phyloP scores from a whole-genome alignment of 2,113 vertebrate genomes.

The Apeltes quadracus region DNA sequence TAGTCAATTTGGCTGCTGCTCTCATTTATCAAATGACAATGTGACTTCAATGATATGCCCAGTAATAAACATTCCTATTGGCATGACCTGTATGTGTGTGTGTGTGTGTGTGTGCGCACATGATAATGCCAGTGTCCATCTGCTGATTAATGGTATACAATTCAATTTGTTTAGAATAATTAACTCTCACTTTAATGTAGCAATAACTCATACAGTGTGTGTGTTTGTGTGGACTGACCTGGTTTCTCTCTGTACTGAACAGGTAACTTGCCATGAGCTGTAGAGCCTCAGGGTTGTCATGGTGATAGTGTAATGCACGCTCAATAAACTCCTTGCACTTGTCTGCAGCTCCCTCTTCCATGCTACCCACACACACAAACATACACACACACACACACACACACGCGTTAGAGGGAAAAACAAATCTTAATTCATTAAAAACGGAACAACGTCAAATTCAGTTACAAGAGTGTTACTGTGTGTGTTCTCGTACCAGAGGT shows the following conservation, averaged over 20 bases:
- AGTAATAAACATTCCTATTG: constrained; percentile 69
- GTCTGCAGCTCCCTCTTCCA: constrained; percentile 82
- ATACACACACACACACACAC: constrained; percentile 1
- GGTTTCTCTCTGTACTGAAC: constrained; percentile 82
- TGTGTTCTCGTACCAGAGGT: constrained; percentile 80
- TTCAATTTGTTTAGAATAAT: constrained; percentile 76
- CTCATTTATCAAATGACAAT: constrained; percentile 51
- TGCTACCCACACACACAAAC: constrained; percentile 60
- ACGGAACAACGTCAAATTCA: background rate
- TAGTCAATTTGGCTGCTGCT: constrained; percentile 18
- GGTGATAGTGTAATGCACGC: constrained; percentile 79
- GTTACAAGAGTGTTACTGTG: background rate
- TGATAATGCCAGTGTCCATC: constrained; percentile 63
- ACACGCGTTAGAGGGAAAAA: constrained; percentile 3
- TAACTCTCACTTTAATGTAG: constrained; percentile 69
- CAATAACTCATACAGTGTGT: constrained; percentile 63
- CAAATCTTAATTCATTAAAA: constrained; percentile 33
- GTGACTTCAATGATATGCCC: constrained; percentile 56
- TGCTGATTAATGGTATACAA: constrained; percentile 73
- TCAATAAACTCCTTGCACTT: constrained; percentile 81
- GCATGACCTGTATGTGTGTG: constrained; percentile 54
- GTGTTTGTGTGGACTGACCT: constrained; percentile 70
- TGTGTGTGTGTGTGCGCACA: constrained; percentile 28
- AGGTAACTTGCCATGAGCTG: constrained; percentile 88
- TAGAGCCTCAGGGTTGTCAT: constrained; percentile 82